Conservation (phyloP, 2,797 vertebrate genomes). For the Dermochelys coriacea region DNA sequence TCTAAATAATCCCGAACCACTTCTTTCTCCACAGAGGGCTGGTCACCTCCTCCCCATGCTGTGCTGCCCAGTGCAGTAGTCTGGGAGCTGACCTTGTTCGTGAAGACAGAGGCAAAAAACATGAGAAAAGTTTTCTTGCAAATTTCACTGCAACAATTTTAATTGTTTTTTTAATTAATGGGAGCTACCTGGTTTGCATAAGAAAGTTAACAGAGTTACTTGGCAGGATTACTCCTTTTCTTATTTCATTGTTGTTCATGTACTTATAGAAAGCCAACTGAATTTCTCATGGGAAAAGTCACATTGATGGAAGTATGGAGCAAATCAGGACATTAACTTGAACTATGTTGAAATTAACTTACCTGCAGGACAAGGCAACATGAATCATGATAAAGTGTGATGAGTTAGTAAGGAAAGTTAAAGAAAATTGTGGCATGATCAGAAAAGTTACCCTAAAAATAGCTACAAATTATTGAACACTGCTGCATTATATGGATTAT, state of each 20-base stretch:
- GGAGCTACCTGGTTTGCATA: conserved; percentile 25
- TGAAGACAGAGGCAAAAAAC: too few species aligned
- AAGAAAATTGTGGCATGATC: not conserved
- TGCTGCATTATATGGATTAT: not conserved
- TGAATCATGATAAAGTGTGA: not conserved
- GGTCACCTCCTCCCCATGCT: too few species aligned
- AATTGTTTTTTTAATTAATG: conserved; percentile 23
- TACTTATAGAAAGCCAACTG: conserved; percentile 30
- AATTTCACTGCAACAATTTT: conserved; percentile 9
- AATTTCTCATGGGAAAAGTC: conserved; percentile 71
- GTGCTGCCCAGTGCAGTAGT: too few species aligned
- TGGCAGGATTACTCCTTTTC: conserved; percentile 33
- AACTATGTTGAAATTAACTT: conserved; percentile 26
- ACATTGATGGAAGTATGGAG: conserved; percentile 6
- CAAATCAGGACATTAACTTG: conserved; percentile 51
- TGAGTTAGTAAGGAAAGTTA: conserved; percentile 29
- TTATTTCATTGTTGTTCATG: conserved; percentile 21
- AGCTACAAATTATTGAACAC: not conserved
- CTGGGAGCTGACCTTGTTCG: too few species aligned
- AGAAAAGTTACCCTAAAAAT: not conserved
- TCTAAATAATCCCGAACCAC: too few species aligned
- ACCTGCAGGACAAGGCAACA: not conserved
- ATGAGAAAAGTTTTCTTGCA: conserved; percentile 12
- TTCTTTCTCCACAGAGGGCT: too few species aligned
- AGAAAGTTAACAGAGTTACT: conserved; percentile 31